Base-by-base conservation (phyloP, 2,888 invertebrate genomes). In the Stenoptilia bipunctidactyla region DNA sequence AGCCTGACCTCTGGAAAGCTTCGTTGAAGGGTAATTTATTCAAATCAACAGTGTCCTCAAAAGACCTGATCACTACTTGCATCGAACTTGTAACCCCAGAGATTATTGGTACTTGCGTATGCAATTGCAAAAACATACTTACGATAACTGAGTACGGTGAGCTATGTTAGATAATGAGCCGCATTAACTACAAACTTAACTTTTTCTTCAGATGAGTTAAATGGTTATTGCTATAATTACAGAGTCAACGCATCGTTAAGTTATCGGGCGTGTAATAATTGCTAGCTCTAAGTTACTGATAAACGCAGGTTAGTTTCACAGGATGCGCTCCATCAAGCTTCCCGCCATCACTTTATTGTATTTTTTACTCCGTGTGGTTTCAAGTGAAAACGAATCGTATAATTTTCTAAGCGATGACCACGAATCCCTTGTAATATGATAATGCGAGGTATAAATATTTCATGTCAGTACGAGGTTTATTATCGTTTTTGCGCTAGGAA, bases 381-480 rank as follows among this genome's bases (percentile, higher is more conserved):
- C 62, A 58, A 77, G 72, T 76, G 72, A 77, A 82, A 82, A 75
- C 62, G 70, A 71, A 75, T 63, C 69, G 73, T 65, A 75, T 76
- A 73, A 79, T 82, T 80, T 77, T 72, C 73, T 72, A 72, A 73
- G 65, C 75, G 66, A 72, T 72, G 68, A 70, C 74, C 77, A 79
- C 75, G 73, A 70, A 69, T 74, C 77, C 66, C 76, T 56, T 77
- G 83, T 82, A 80, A 77, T 82, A 83, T 83, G 80, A 80, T 83
- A 83, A 83, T 82, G 72, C 60, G 59, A 66, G 59, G 66, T 74
- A 80, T 79, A 79, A 76, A 77, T 80, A 75, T 79, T 80, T 75
- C 68, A 79, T 77, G 71, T 67, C 66, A 9, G 12, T 72, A 66
- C 58, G 61, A 61, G 54, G 62, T 66, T 69, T 73, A 66, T 61